Base-by-base conservation (phyloP, 92 coral and sea anemone genomes). In the Plumapathes pennacea region DNA sequence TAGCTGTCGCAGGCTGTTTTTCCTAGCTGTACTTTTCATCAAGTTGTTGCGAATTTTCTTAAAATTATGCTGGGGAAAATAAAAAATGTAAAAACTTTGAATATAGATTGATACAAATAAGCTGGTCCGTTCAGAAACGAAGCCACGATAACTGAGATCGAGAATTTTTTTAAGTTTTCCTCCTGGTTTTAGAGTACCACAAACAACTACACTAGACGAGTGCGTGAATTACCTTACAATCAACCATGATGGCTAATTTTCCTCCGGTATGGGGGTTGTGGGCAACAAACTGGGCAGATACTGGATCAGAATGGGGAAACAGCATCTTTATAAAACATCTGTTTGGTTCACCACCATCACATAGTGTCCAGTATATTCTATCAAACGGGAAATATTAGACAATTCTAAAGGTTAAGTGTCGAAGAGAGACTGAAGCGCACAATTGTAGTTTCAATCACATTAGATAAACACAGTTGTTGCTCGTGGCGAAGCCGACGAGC, bases 311-410 rank as follows among this genome's bases (percentile, higher is more conserved):
- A 3, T 13, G 54, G 11, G 25, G 20, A 14, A 67, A 67, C 9
- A 39, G 34, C 46, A 54, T 8, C 5, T 67, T 67, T 12, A 67
- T 42, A 19, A 67, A 67, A 3, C 48, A 46, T 1, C 63, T 10
- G 41, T 67, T 67, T 1, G 57, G 52, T 13, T 67, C 74, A 0
- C 61, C 54, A 2, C 74, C 55, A 30, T 67, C 64, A 57, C 64
- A 57, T 1, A 57, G 46, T 1, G 64, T 57, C 64, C 64, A 57
- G 46, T 57, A 57, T 12, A 57, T 22, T 18, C 64, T 57, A 14
- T 3, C 3, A 38, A 12, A 38, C 13, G 15, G 15, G 5, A 38
- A 38, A 38, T 38, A 12, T 38, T 38, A 2, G 7, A 38, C 13
- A n/a, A n/a, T n/a, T n/a, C n/a, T n/a, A n/a, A n/a, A n/a, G n/a